Evolutionary conservation across 2,888 invertebrate genomes (phyloP), one percentile per base, ranked within the genome.

Genomic region (Campoplex nolae): DNA sequence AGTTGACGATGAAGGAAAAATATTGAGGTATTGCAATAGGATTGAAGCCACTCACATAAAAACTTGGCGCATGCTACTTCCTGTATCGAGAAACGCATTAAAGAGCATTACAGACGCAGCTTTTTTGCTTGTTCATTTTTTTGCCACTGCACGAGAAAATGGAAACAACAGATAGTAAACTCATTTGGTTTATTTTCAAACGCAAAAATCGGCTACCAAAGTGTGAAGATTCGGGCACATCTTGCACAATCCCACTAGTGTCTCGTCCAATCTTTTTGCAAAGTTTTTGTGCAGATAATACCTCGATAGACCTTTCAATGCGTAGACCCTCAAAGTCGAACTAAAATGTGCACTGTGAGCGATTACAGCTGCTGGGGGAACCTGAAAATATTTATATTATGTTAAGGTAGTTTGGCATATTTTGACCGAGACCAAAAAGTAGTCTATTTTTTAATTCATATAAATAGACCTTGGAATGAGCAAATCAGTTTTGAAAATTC

Each of bases 201-300:
- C 65, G 85, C 88, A 91, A 91, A 91, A 89, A 32, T 62, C 54
- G 85, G 89, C 90, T 95, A 97, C 97, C 94, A 98, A 93, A 8
- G 97, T 97, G 81, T 96, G 96, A 68, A 98, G 93, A 91, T 96
- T 95, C 35, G 95, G 96, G 93, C 97, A 97, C 90, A 96, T 96
- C 75, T 96, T 95, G 87, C 96, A 96, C 87, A 98, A 94, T 86
- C 96, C 95, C 71, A 98, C 93, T 80, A 98, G 93, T 71, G 96
- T 94, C 32, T 96, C 96, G 92, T 98, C 98, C 62, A 96, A 95
- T 90, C 98, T 95, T 84, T 96, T 96, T 79, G 96, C 94, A 94
- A 98, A 98, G 1, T 96, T 95, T 91, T 96, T 96, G 4, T 96
- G 95, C 89, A 96, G 95, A 88, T 96, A 95, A 91, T 96, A 97